A percentile compares a stretch with the other conserved stretches of the same genome.
These are phyloP conservation scores for Periophthalmus magnuspinnatus DNA, from an alignment of 2,797 vertebrate genomes.

Conservation along the genomic window DNA sequence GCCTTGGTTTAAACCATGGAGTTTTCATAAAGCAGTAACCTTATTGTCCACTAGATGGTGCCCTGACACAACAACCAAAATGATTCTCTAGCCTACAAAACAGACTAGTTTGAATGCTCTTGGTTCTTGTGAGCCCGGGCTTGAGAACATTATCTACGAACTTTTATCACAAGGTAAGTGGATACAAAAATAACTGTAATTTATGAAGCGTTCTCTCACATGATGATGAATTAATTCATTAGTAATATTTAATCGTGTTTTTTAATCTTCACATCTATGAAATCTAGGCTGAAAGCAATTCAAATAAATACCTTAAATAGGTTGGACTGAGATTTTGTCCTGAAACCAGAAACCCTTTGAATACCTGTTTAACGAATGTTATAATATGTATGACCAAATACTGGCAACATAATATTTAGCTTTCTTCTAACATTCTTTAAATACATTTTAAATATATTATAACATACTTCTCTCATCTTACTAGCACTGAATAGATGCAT, in stretches of 20 bases:
- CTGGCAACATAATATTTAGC: too few species aligned
- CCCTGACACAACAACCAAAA: slow-evolving; percentile 16
- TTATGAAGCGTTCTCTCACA: neutral
- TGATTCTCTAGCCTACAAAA: neutral
- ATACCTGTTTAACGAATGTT: neutral
- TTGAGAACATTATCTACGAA: neutral
- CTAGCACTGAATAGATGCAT: slow-evolving; percentile 26
- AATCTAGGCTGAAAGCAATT: neutral
- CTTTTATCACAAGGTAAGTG: neutral
- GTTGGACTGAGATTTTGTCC: too few species aligned
- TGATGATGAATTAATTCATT: neutral
- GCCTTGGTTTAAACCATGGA: too few species aligned
- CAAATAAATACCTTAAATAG: neutral
- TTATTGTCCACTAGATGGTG: slow-evolving; percentile 41
- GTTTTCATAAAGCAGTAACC: neutral
- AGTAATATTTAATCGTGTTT: neutral
- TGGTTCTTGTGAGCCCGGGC: neutral
- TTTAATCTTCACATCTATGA: too few species aligned
- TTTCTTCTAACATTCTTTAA: too few species aligned
- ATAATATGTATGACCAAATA: neutral
- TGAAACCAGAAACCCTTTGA: neutral
- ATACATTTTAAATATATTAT: too few species aligned
- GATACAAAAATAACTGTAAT: neutral
- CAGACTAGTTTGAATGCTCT: too few species aligned
- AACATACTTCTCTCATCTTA: slow-evolving; percentile 17